Percentiles rank a stretch among this genome's conserved stretches.
Evolutionary conservation across 1,140 invertebrate species (phyloP).

Genomic region (Ips nitidus): DNA sequence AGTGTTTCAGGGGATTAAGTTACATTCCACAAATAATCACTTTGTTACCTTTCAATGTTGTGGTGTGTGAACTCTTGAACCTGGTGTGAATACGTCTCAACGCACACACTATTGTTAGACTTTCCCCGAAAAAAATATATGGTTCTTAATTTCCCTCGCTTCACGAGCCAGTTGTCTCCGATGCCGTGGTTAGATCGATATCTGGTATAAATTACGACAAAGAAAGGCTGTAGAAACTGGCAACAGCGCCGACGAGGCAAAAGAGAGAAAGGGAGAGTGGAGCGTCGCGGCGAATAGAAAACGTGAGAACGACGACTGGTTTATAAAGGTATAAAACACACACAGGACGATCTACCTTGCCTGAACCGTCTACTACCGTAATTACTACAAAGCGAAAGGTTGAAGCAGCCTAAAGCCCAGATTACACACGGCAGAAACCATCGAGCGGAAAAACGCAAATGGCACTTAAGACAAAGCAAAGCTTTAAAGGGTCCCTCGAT

Average conservation of each 20-base stretch:
- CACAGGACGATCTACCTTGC: not conserved
- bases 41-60: too few species aligned
- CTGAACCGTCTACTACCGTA: not conserved
- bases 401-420: not conserved
- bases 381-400: too few species aligned
- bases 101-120: too few species aligned
- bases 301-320: conserved; percentile 24
- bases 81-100: too few species aligned
- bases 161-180: conserved; percentile 14
- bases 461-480: conserved; percentile 25
- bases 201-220: conserved; percentile 30
- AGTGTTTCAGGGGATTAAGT: too few species aligned
- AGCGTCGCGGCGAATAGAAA: conserved; percentile 32
- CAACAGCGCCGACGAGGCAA: conserved; percentile 15
- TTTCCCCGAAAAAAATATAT: not conserved
- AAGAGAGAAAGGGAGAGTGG: conserved; percentile 1
- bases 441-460: not conserved
- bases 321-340: conserved; percentile 10
- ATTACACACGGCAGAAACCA: not conserved
- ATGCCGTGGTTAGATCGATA: conserved; percentile 26
- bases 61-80: too few species aligned
- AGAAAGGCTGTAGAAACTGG: conserved; percentile 24
- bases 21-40: too few species aligned
- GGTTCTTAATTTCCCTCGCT: conserved; percentile 14
- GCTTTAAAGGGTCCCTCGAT: conserved; percentile 3